Conservation (phyloP, 2,113 vertebrate genomes). For the Nothocercus julius region DNA sequence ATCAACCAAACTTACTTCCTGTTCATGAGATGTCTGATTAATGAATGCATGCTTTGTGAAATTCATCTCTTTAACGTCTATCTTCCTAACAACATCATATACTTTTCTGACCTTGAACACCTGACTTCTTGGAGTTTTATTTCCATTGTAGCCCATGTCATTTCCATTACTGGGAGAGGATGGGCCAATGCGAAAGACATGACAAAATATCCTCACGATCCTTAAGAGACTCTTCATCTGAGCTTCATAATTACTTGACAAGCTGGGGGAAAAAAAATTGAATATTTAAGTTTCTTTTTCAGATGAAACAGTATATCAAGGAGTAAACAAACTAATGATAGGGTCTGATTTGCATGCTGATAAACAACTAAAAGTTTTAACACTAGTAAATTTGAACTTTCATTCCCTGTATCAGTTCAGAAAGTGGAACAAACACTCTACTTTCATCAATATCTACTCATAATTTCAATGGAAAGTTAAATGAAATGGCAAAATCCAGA, state of each 20-base stretch:
- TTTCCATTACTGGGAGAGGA: constrained; percentile 94
- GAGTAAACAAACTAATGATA: not conserved
- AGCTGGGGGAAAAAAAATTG: constrained; percentile 76
- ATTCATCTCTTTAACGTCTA: constrained; percentile 81
- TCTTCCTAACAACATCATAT: constrained; percentile 82
- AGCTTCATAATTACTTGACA: constrained; percentile 97
- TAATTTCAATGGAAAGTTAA: not conserved
- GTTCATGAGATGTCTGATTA: constrained; percentile 79
- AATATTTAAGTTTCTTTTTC: constrained; percentile 49
- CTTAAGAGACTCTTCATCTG: constrained; percentile 98
- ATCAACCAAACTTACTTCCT: constrained; percentile 79
- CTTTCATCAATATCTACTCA: not conserved
- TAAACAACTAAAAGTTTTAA: not conserved
- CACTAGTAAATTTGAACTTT: not conserved
- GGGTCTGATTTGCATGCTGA: not conserved
- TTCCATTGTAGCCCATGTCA: constrained; percentile 98
- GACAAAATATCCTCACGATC: constrained; percentile 96
- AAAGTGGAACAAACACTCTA: not conserved
- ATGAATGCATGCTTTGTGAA: constrained; percentile 79
- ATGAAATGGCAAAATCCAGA: not conserved
- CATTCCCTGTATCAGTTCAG: not conserved
- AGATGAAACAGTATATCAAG: not conserved
- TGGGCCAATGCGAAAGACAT: constrained; percentile 94
- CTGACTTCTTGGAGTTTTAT: constrained; percentile 97
- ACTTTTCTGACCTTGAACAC: constrained; percentile 96